A percentile compares a stretch with the other conserved stretches of the same genome.
Conservation (phyloP, 2,888 invertebrate genomes). For the Perithous albicinctus region DNA sequence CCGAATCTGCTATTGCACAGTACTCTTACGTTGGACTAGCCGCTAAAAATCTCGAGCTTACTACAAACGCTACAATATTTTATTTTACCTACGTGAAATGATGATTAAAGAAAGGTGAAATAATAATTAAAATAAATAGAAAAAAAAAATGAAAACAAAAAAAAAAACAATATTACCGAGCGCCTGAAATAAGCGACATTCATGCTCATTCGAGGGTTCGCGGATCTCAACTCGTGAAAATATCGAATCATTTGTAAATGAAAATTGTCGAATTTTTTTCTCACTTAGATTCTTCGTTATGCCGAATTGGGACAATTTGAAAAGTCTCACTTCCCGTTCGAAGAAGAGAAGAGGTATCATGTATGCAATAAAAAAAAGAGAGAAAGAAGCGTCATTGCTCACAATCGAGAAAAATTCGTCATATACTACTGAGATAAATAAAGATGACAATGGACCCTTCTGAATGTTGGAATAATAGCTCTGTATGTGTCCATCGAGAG, state of each 20-base stretch:
- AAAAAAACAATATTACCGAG: slow-evolving; percentile 1
- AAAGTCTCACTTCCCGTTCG: slow-evolving; percentile 41
- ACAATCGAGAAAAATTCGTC: slow-evolving; percentile 26
- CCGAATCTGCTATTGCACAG: slow-evolving; percentile 70
- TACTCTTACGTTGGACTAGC: slow-evolving; percentile 69
- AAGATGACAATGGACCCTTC: slow-evolving; percentile 28
- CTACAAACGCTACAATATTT: slow-evolving; percentile 66
- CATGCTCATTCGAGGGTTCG: slow-evolving; percentile 38
- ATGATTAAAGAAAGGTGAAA: not conserved
- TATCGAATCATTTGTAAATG: slow-evolving; percentile 49
- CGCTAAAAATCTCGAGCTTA: slow-evolving; percentile 66
- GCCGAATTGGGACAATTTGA: slow-evolving; percentile 1
- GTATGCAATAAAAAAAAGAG: slow-evolving; percentile 54
- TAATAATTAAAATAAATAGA: not conserved
- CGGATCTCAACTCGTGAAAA: slow-evolving; percentile 10
- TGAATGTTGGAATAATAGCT: slow-evolving; percentile 39
- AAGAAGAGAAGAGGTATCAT: slow-evolving; percentile 37
- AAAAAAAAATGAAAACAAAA: slow-evolving; percentile 7
- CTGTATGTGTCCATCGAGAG: slow-evolving; percentile 57
- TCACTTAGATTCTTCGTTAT: slow-evolving; percentile 16
- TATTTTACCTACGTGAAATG: slow-evolving; percentile 51
- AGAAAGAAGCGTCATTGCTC: slow-evolving; percentile 13
- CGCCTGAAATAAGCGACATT: slow-evolving; percentile 18
- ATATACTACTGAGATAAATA: slow-evolving; percentile 1
- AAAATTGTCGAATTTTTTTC: slow-evolving; percentile 39